These are phyloP conservation scores for Copidosoma aretas DNA, from an alignment of 2,888 invertebrate genomes.

Conservation along the genomic window DNA sequence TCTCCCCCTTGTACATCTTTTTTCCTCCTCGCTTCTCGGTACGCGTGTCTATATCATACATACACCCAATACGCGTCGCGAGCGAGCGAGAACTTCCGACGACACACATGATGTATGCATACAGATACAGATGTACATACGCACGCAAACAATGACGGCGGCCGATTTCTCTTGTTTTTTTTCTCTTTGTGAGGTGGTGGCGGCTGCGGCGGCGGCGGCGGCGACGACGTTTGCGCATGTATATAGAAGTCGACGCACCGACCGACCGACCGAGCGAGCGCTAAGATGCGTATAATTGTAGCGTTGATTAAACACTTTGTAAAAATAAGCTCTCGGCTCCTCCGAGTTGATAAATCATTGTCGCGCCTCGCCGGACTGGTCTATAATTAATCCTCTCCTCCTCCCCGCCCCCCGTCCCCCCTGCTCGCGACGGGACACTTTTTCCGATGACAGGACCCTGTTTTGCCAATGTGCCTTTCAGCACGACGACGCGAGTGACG, in stretches of 20 bases:
- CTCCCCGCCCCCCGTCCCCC: too few species aligned
- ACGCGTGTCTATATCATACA: too few species aligned
- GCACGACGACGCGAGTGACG: too few species aligned
- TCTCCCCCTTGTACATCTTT: background rate
- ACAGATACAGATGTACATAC: background rate
- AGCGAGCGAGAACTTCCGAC: too few species aligned
- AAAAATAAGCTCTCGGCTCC: slow-evolving; percentile 35
- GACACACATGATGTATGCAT: too few species aligned
- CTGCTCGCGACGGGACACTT: slow-evolving; percentile 14
- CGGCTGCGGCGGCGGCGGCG: background rate
- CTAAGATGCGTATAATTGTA: slow-evolving; percentile 35
- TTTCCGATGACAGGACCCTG: background rate
- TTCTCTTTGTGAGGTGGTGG: slow-evolving; percentile 33
- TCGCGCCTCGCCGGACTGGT: slow-evolving; percentile 14
- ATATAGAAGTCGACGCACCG: slow-evolving; percentile 1
- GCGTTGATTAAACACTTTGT: slow-evolving; percentile 41
- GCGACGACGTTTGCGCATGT: slow-evolving; percentile 1
- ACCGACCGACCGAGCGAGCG: background rate
- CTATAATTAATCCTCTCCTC: slow-evolving; percentile 36
- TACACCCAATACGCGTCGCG: too few species aligned
- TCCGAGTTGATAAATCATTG: slow-evolving; percentile 33
- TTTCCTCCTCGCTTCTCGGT: background rate
- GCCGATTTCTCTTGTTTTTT: slow-evolving; percentile 33
- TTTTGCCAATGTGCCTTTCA: too few species aligned
- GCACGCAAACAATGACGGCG: background rate